Conservation (phyloP, 2,113 vertebrate species). For the Nothoprocta pentlandii region DNA sequence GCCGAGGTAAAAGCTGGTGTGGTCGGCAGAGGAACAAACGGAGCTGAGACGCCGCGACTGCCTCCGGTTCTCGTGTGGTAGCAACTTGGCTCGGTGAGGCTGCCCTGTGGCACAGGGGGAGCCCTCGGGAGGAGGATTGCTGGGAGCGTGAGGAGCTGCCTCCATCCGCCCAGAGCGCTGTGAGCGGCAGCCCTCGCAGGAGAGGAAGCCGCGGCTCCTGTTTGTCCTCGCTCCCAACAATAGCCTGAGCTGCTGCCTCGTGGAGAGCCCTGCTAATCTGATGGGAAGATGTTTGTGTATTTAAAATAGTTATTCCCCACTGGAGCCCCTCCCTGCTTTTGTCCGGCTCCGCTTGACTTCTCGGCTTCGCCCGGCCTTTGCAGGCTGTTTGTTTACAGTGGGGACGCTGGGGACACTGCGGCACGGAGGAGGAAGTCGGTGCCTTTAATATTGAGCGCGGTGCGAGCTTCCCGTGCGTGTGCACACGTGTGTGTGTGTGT, state of each 20-base stretch:
- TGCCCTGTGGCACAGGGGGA: neutral
- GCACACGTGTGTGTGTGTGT: neutral
- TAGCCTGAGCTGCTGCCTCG: slow-evolving; percentile 55
- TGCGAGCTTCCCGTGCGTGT: slow-evolving; percentile 62
- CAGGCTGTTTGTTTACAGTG: slow-evolving; percentile 44
- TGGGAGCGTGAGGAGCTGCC: neutral
- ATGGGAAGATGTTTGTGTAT: slow-evolving; percentile 69
- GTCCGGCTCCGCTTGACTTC: slow-evolving; percentile 59
- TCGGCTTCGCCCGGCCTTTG: neutral
- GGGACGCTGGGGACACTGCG: slow-evolving; percentile 13
- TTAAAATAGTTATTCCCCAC: slow-evolving; percentile 70
- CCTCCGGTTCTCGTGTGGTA: neutral
- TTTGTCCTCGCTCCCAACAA: slow-evolving; percentile 70
- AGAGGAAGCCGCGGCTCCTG: slow-evolving; percentile 60
- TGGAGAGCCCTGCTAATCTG: slow-evolving; percentile 59
- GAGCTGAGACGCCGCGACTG: neutral
- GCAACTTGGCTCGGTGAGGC: neutral
- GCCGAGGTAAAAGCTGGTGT: neutral
- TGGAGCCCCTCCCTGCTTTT: slow-evolving; percentile 64
- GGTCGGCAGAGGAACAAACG: neutral
- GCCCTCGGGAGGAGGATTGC: neutral
- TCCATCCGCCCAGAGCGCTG: neutral
- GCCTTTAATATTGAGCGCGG: neutral
- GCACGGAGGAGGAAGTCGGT: slow-evolving; percentile 51
- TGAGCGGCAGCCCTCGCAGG: neutral